Percentiles rank a stretch among this genome's conserved stretches.
Evolutionary conservation across 1,140 invertebrate genomes (phyloP).

Genomic region (Melitaea cinxia): DNA sequence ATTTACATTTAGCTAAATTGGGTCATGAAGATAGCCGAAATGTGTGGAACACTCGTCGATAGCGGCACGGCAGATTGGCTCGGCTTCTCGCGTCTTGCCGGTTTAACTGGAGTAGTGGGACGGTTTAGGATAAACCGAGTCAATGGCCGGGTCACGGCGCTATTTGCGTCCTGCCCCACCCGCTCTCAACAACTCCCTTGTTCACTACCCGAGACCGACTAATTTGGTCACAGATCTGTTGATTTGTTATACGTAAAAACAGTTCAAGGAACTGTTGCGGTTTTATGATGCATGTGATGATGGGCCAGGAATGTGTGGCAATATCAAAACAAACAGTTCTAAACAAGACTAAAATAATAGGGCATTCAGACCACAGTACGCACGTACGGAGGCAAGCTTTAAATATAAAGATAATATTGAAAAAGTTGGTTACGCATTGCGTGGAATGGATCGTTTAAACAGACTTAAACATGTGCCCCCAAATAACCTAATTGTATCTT

Average conservation of each 20-base stretch:
- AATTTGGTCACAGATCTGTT: constrained; percentile 71
- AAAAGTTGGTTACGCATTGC: constrained; percentile 14
- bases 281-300: constrained; percentile 6
- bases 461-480: constrained; percentile 32
- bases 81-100: constrained; percentile 51
- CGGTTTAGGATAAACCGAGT: constrained; percentile 80
- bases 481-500: constrained; percentile 46
- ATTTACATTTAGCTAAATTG: constrained; percentile 38
- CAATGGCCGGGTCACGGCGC: constrained; percentile 78
- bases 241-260: constrained; percentile 29
- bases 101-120: constrained; percentile 78
- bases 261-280: constrained; percentile 26
- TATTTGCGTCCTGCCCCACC: constrained; percentile 71
- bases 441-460: constrained; percentile 19
- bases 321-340: not conserved
- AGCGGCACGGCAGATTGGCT: constrained; percentile 42
- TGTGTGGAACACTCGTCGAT: constrained; percentile 45
- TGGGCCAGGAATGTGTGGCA: not conserved
- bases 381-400: not conserved
- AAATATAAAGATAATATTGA: constrained; percentile 17
- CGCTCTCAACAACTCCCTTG: constrained; percentile 52
- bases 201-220: constrained; percentile 59
- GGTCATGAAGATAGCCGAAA: constrained; percentile 53
- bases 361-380: no score
- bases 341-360: not conserved